phyloP scores from a whole-genome alignment of 2,113 vertebrate species.

The Nycticebus coucang region DNA sequence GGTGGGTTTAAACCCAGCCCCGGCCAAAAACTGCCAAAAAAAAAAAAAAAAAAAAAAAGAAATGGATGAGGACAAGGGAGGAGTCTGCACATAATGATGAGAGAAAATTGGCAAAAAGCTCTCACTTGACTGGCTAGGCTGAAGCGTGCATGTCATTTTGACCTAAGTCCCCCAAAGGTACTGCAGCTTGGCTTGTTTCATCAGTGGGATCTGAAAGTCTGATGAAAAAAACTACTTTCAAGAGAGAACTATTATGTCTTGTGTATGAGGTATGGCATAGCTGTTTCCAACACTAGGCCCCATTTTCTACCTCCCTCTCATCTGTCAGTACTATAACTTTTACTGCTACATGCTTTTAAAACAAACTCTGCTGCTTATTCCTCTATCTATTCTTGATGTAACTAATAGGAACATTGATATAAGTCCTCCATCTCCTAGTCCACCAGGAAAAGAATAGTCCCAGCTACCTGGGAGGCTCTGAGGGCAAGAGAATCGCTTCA shows the following conservation, averaged over 20 bases:
- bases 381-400: not conserved
- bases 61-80: not conserved
- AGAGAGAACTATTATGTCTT: not conserved
- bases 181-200: not conserved
- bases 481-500: too few species aligned
- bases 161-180: not conserved
- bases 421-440: not conserved
- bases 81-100: not conserved
- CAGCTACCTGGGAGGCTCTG: too few species aligned
- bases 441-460: not conserved
- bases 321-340: not conserved
- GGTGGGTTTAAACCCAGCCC: too few species aligned
- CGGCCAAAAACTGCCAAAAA: too few species aligned
- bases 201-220: not conserved
- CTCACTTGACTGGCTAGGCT: not conserved
- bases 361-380: not conserved
- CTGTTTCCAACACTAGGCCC: not conserved
- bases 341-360: not conserved
- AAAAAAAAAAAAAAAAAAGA: too few species aligned
- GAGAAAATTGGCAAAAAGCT: conserved; percentile 15
- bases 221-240: not conserved
- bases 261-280: not conserved
- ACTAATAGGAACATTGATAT: not conserved
- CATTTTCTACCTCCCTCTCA: not conserved
- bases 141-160: not conserved